Evolutionary conservation across 2,888 invertebrate species (phyloP).

Genomic region (Clanis bilineata): DNA sequence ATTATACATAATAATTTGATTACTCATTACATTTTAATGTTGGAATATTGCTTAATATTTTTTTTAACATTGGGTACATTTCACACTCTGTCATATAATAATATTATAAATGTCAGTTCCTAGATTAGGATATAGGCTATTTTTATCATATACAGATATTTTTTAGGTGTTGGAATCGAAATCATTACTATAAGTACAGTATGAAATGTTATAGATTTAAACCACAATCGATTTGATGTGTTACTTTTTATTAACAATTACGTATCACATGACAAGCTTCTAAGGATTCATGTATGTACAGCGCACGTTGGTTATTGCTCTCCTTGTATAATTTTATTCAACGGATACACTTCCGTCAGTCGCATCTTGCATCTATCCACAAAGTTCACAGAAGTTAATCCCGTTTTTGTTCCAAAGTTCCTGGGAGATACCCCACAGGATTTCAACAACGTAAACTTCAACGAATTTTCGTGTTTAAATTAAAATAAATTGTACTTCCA

Average conservation of each 20-base stretch:
- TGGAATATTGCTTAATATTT: no score
- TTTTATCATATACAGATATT: no score
- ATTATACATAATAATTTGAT: no score
- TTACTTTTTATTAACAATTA: background rate
- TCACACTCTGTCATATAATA: no score
- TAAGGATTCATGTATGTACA: background rate
- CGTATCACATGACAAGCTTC: background rate
- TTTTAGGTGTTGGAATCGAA: no score
- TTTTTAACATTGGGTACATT: no score
- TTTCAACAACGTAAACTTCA: constrained; percentile 27
- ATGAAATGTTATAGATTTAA: background rate
- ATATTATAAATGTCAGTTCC: no score
- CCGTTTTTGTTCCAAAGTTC: constrained; percentile 29
- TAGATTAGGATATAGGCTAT: no score
- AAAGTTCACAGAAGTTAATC: constrained; percentile 32
- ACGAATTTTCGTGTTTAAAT: constrained; percentile 24
- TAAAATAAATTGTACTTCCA: constrained; percentile 20
- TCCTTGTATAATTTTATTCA: constrained; percentile 30
- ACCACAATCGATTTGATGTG: background rate
- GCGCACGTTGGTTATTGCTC: background rate
- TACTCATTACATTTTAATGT: no score
- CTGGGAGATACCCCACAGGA: constrained; percentile 17
- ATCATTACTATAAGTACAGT: no score
- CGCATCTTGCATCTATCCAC: constrained; percentile 25
- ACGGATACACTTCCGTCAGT: constrained; percentile 26